These are phyloP conservation scores for Coreoperca whiteheadi DNA, from an alignment of 2,113 vertebrate genomes.

Conservation along the genomic window DNA sequence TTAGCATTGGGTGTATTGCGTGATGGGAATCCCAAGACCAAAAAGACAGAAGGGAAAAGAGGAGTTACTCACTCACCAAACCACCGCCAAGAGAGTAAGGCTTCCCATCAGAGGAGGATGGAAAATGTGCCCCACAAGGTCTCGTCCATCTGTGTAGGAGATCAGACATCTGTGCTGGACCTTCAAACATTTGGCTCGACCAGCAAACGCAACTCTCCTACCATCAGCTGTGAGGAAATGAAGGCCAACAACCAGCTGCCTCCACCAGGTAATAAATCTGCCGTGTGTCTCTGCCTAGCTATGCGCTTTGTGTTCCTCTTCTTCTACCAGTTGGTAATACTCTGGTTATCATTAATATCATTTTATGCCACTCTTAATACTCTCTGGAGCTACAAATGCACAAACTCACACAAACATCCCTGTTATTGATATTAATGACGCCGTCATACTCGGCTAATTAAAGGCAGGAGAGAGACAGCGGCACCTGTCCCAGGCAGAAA, in stretches of 20 bases:
- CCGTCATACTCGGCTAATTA: constrained; percentile 47
- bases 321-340: constrained; percentile 11
- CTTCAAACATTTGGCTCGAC: constrained; percentile 38
- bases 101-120: constrained; percentile 48
- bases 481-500: constrained; percentile 47
- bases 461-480: constrained; percentile 42
- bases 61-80: neutral
- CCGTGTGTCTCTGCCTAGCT: constrained; percentile 29
- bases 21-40: constrained; percentile 30
- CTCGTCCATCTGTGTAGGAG: constrained; percentile 56
- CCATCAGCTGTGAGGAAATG: constrained; percentile 20
- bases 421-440: constrained; percentile 59
- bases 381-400: constrained; percentile 7
- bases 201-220: neutral
- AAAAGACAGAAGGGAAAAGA: constrained; percentile 10
- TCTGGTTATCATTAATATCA: constrained; percentile 18
- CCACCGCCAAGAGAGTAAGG: constrained; percentile 31
- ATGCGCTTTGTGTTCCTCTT: constrained; percentile 17
- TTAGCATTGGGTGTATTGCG: neutral
- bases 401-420: constrained; percentile 29
- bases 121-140: constrained; percentile 42
- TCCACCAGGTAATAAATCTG: constrained; percentile 52
- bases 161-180: constrained; percentile 47
- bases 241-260: constrained; percentile 54
- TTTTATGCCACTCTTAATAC: constrained; percentile 10